These are phyloP conservation scores for Agrochola circellaris DNA, from an alignment of 2,888 invertebrate genomes.

Conservation along the genomic window DNA sequence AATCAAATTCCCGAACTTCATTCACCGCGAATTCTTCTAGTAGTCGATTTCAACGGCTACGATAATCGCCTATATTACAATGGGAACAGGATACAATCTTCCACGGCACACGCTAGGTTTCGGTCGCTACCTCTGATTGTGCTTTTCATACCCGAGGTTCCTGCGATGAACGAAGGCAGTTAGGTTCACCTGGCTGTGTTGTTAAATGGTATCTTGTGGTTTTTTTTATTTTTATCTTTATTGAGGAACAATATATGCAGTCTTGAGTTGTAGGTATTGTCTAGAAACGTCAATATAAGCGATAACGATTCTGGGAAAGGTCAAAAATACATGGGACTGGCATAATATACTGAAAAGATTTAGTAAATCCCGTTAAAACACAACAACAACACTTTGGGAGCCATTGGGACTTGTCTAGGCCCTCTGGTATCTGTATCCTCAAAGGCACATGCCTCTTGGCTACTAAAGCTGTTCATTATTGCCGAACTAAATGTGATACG, in stretches of 20 bases:
- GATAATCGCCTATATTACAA: conserved; percentile 20
- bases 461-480: conserved; percentile 4
- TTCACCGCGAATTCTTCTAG: conserved; percentile 10
- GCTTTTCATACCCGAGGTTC: conserved; percentile 39
- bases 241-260: neutral
- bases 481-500: neutral
- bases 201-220: neutral
- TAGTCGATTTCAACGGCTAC: neutral
- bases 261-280: neutral
- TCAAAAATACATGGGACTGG: neutral
- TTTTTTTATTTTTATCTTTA: neutral
- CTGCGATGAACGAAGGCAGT: conserved; percentile 31
- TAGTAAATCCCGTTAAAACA: neutral
- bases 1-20: neutral
- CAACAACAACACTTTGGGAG: neutral
- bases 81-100: conserved; percentile 17
- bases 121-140: conserved; percentile 37
- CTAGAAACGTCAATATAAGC: neutral
- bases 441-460: neutral
- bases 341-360: neutral
- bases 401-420: neutral
- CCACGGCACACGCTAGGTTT: conserved; percentile 8
- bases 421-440: neutral
- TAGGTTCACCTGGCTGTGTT: conserved; percentile 7
- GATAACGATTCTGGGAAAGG: neutral